A percentile compares a stretch with the other conserved stretches of the same genome.
Conservation (phyloP, 1,140 invertebrate species). For the Chymomyza costata region DNA sequence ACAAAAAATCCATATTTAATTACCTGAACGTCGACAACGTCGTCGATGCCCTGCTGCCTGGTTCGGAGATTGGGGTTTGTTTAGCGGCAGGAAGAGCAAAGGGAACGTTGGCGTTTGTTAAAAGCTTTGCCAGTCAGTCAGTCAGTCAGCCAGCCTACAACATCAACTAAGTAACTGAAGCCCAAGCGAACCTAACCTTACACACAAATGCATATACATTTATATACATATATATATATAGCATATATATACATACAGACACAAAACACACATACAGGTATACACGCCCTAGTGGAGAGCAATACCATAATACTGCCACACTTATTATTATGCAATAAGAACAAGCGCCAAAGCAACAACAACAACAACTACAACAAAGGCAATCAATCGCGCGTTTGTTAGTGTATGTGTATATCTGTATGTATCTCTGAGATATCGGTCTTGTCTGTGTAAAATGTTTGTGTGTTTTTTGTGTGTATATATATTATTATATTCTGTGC, state of each 20-base stretch:
- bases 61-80: too few relatives aligned
- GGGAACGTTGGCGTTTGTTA: too few relatives aligned
- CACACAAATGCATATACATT: too few relatives aligned
- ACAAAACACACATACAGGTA: constrained; percentile 4
- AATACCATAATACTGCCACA: constrained; percentile 52
- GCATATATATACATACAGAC: background rate
- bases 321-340: constrained; percentile 63
- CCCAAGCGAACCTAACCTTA: too few relatives aligned
- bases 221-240: too few relatives aligned
- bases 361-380: constrained; percentile 18
- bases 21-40: constrained; percentile 19
- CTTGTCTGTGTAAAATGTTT: constrained; percentile 4
- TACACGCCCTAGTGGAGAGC: constrained; percentile 5
- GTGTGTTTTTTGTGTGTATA: constrained; percentile 3
- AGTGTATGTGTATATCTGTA: constrained; percentile 8
- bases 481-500: constrained; percentile 13
- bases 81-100: too few relatives aligned
- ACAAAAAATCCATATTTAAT: constrained; percentile 52
- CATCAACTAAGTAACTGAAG: too few relatives aligned
- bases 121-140: too few relatives aligned
- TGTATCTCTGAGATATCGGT: too few relatives aligned
- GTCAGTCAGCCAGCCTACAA: too few relatives aligned
- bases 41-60: too few relatives aligned
- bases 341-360: constrained; percentile 12
- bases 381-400: constrained; percentile 61